Base-by-base conservation (phyloP, 1,140 invertebrate species). In the Oreohelix idahoensis region DNA sequence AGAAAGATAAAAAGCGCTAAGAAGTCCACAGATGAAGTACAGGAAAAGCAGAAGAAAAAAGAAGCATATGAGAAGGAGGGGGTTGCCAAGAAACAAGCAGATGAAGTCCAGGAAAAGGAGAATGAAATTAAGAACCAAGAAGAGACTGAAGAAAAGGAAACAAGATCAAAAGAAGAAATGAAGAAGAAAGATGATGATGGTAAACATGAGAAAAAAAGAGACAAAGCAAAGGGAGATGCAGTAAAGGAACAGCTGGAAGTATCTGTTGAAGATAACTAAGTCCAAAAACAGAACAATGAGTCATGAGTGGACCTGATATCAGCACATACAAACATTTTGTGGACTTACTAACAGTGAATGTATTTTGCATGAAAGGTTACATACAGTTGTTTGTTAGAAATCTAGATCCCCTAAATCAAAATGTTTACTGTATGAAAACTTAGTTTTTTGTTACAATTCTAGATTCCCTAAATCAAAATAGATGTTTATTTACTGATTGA, bases 111-210 rank as follows among this genome's bases (percentile, higher is more conserved):
- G 29, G 29, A 4, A 42, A 58, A 51, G n/a, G 45, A 79, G 26
- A 11, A 20, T 11, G 32, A 58, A 42, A 38, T 10, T 5, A 53
- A 69, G 23, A n/a, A 78, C 1, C 29, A 29, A 58, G 66, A 39
- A 73, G 51, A 75, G 45, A 39, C n/a, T n/a, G 38, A 49, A 74
- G n/a, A 45, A 73, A 53, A 70, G 32, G 80, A 2, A 51, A 36
- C 36, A 75, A 45, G 15, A 74, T 8, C 2, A 63, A 58, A 63
- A 39, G 13, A 73, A 17, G 69, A 74, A 23, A 39, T 58, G 26
- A 23, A 38, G 35, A 15, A 15, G 4, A 39, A 49, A 32, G 29
- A 63, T 45, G n/a, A 79, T 5, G 38, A 49, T 17, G 78, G 69
- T 8, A 49, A 39, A 26, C 38, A 79, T 26, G 38, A 58, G 35